Evolutionary conservation across 2,888 invertebrate genomes (phyloP), one percentile per base, ranked within the genome.

Genomic region (Pandemis heparana): DNA sequence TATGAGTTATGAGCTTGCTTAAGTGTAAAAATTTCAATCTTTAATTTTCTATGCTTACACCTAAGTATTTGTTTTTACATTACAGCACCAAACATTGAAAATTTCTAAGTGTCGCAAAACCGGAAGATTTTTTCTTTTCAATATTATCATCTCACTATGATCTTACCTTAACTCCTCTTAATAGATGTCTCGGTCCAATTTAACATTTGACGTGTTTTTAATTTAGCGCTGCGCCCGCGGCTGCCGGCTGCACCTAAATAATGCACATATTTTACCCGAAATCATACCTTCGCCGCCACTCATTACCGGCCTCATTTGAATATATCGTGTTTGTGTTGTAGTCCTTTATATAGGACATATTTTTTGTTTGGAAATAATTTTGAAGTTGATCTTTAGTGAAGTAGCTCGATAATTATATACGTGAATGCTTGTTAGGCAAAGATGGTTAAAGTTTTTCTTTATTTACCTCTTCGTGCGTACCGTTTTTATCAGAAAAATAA

Each of bases 101-200:
- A 32, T 32, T 32, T 32, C 23, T 32, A 32, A 32, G 23, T 32
- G 23, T 32, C 23, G 2, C 23, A 32, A 32, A 1, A 5, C 5
- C 12, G 8, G 6, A 41, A 16, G 10, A 38, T n/a, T n/a, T n/a
- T n/a, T n/a, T n/a, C n/a, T n/a, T 43, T 18, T 32, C 14, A 75
- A 39, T 38, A 16, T 62, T 18, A 14, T 62, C 60, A 51, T 60
- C 61, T n/a, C 84, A 84, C 56, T 84, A 77, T 90, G 82, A 78
- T 76, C 85, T 62, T 79, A 70, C 75, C 92, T 78, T 84, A 81
- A 85, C 80, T 77, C 83, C 84, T 88, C 90, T 92, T 94, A 94
- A 94, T 94, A 94, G 94, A 94, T 94, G 92, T 94, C 92, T 92
- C 93, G 92, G 89, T 89, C 94, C 94, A 94, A 94, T 94, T 94